These are phyloP conservation scores for Andrena flavipes DNA, from an alignment of 2,888 invertebrate species.

Conservation along the genomic window DNA sequence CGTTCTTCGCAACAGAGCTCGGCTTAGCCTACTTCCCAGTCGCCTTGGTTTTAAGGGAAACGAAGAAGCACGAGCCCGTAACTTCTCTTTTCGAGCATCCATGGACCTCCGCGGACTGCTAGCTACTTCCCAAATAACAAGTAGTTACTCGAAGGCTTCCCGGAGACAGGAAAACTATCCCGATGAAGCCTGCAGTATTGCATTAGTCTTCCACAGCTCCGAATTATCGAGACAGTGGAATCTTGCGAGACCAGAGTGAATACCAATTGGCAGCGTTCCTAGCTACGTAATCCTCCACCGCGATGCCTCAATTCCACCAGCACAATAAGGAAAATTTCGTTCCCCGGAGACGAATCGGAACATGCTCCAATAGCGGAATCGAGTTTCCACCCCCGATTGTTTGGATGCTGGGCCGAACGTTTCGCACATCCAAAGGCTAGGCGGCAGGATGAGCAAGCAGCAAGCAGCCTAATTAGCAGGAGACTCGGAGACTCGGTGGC, in stretches of 20 bases:
- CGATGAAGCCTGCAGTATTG: conserved; percentile 35
- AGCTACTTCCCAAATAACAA: conserved; percentile 17
- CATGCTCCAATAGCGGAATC: too few species aligned
- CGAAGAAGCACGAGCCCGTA: neutral
- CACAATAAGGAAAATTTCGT: too few species aligned
- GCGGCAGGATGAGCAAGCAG: neutral
- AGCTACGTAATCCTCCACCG: too few species aligned
- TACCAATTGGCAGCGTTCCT: too few species aligned
- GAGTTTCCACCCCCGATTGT: neutral
- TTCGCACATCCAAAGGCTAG: neutral
- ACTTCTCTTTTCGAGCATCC: neutral
- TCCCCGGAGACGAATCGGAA: neutral
- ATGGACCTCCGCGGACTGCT: neutral
- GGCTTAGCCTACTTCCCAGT: conserved; percentile 43
- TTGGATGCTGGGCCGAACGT: neutral
- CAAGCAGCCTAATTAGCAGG: conserved; percentile 55
- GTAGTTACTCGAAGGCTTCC: conserved; percentile 17
- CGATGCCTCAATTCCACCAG: too few species aligned
- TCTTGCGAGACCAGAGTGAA: too few species aligned
- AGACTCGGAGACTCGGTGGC: conserved; percentile 22
- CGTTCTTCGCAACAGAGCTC: neutral
- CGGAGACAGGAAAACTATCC: conserved; percentile 34
- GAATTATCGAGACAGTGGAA: conserved; percentile 22
- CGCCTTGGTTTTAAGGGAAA: neutral
- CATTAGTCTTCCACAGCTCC: conserved; percentile 11